Base-by-base conservation (phyloP, 2,888 invertebrate species). In the Agriopis leucophaearia region DNA sequence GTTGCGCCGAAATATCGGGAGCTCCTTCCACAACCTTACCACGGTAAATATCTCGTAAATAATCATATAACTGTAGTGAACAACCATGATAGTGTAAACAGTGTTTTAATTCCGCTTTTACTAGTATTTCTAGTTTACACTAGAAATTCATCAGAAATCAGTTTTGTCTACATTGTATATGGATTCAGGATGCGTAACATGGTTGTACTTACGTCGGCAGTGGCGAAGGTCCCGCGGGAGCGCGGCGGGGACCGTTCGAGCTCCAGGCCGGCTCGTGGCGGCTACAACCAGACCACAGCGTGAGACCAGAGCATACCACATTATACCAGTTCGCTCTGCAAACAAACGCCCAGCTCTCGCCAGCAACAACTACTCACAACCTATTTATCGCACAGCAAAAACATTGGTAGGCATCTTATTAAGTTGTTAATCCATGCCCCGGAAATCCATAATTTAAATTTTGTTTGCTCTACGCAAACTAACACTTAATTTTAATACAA, bases 251-350 rank as follows among this genome's bases (percentile, higher is more conserved):
- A 81, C 88, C 88, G 75, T 88, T 88, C 68, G 89, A 87, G 74
- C 86, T 88, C 92, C 91, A 88, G 89, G 79, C 66, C 66, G 54
- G 58, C 42, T 38, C 88, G 86, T 87, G 82, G 83, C 77, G 82
- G 86, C 92, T 93, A 91, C 80, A 90, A 91, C 83, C 84, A 90
- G 85, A 91, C 74, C 71, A 63, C 64, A 64, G 47, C 13, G 51
- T 69, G 45, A 69, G 51, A 60, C 64, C 40, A 13, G 64, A 45
- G 68, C 63, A 48, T 56, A 67, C 65, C 60, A 57, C 56, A 57
- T 52, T 63, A 70, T 61, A 71, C 64, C 50, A 67, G 61, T 74
- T 71, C 69, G 73, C 72, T 57, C 36, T 65, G 72, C 69, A 68
- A 71, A 57, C n/a, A 51, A 6, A 61, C 62, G 62, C 58, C 42